Conservation (phyloP, 2,113 vertebrate genomes). For the Sterrhoptilus dennistouni region DNA sequence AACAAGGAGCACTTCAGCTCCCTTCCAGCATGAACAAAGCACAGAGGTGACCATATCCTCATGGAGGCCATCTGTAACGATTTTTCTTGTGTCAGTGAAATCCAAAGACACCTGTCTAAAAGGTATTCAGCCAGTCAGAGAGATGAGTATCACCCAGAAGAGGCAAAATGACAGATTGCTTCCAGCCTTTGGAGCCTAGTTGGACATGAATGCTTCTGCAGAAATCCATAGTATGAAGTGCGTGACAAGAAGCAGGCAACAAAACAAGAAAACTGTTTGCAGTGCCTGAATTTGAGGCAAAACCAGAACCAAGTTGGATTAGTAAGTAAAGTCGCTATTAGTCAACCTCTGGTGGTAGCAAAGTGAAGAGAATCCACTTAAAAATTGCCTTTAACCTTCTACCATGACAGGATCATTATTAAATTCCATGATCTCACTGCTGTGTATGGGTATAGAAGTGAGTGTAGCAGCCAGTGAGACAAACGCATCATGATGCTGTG, state of each 20-base stretch:
- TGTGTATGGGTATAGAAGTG: not conserved
- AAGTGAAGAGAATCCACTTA: not conserved
- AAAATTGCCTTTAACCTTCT: constrained; percentile 3
- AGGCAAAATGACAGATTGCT: not conserved
- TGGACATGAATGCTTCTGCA: not conserved
- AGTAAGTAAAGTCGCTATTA: not conserved
- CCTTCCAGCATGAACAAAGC: not conserved
- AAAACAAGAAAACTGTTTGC: not conserved
- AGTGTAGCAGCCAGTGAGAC: not conserved
- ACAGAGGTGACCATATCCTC: not conserved
- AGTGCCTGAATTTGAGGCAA: not conserved
- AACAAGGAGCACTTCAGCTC: not conserved
- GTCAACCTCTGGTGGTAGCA: not conserved
- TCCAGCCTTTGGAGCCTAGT: not conserved
- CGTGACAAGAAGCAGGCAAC: not conserved
- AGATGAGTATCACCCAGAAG: not conserved
- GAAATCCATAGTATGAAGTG: not conserved
- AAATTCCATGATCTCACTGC: not conserved
- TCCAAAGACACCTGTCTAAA: not conserved
- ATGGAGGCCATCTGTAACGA: not conserved
- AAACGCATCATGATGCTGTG: not conserved
- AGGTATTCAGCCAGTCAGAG: not conserved
- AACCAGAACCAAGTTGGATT: not conserved
- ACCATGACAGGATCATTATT: not conserved
- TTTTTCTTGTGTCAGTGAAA: not conserved